Evolutionary conservation across 2,113 vertebrate species (phyloP).

Genomic region (Nibea albiflora): DNA sequence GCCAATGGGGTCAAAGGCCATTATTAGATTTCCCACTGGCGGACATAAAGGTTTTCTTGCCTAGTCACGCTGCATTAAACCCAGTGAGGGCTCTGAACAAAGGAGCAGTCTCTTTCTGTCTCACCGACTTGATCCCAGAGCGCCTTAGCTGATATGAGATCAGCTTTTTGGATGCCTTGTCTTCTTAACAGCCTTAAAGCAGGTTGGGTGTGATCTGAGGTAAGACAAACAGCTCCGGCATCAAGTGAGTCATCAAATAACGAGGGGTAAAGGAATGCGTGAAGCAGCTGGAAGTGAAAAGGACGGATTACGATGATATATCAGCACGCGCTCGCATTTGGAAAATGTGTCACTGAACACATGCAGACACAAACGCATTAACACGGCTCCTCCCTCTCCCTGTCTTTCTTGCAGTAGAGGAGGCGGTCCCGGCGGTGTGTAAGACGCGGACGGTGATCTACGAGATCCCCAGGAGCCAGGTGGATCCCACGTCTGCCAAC

Average conservation of each 20-base stretch:
- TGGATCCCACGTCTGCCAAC: conserved; percentile 97
- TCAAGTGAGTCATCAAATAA: conserved; percentile 73
- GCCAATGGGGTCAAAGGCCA: conserved; percentile 59
- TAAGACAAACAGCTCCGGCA: conserved; percentile 61
- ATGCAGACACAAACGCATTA: conserved; percentile 19
- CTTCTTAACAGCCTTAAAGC: conserved; percentile 58
- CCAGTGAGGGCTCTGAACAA: conserved; percentile 61
- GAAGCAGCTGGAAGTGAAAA: conserved; percentile 45
- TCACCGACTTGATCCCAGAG: conserved; percentile 61
- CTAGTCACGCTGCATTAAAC: conserved; percentile 66
- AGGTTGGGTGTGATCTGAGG: conserved; percentile 59
- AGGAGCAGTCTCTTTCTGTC: conserved; percentile 62
- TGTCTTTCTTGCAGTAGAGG: conserved; percentile 84
- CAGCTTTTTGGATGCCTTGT: conserved; percentile 62
- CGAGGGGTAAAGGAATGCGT: conserved; percentile 61
- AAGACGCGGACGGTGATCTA: conserved; percentile 98
- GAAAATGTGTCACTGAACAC: conserved; percentile 53
- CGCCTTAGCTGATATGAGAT: conserved; percentile 74
- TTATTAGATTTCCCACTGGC: conserved; percentile 60
- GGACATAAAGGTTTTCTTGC: conserved; percentile 58
- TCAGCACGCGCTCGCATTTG: conserved; percentile 4
- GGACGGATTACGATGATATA: conserved; percentile 47
- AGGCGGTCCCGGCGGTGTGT: conserved; percentile 94
- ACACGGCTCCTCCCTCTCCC: conserved; percentile 24
- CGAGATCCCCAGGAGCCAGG: conserved; percentile 98